phyloP scores from a whole-genome alignment of 1,140 invertebrate species.

The Acromyrmex echinatior region DNA sequence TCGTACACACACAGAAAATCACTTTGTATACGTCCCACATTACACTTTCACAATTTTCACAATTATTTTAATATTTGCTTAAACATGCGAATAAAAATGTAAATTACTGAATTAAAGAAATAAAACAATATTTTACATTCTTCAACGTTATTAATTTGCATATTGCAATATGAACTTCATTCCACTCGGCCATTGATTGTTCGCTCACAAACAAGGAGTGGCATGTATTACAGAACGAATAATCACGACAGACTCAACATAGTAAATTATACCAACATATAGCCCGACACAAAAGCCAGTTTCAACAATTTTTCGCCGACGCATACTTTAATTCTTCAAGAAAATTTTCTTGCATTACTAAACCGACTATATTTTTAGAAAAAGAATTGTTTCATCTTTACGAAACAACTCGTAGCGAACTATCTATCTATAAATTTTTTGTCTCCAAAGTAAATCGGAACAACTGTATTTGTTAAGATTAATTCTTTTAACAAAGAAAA shows the following conservation, averaged over 20 bases:
- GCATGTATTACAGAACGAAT: slow-evolving; percentile 38
- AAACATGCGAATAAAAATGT: neutral
- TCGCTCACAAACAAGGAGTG: slow-evolving; percentile 27
- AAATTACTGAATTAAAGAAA: neutral
- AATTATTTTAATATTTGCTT: neutral
- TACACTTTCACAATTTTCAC: neutral
- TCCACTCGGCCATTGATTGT: neutral
- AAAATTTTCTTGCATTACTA: neutral
- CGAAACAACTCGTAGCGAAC: too few species aligned
- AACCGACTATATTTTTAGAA: too few species aligned
- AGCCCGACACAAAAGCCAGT: neutral
- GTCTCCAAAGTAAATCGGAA: too few species aligned
- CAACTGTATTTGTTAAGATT: too few species aligned
- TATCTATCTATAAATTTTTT: too few species aligned
- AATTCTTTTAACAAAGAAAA: too few species aligned
- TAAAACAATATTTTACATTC: neutral
- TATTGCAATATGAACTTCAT: slow-evolving; percentile 26
- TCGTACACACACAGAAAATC: neutral
- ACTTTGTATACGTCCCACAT: neutral
- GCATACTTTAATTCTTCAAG: neutral
- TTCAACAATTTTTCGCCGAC: slow-evolving; percentile 3
- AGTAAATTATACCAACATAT: slow-evolving; percentile 32
- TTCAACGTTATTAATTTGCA: slow-evolving; percentile 31
- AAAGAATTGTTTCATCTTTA: too few species aligned
- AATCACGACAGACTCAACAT: slow-evolving; percentile 11